phyloP scores from a whole-genome alignment of 2,113 vertebrate genomes.

The Lethenteron reissneri region DNA sequence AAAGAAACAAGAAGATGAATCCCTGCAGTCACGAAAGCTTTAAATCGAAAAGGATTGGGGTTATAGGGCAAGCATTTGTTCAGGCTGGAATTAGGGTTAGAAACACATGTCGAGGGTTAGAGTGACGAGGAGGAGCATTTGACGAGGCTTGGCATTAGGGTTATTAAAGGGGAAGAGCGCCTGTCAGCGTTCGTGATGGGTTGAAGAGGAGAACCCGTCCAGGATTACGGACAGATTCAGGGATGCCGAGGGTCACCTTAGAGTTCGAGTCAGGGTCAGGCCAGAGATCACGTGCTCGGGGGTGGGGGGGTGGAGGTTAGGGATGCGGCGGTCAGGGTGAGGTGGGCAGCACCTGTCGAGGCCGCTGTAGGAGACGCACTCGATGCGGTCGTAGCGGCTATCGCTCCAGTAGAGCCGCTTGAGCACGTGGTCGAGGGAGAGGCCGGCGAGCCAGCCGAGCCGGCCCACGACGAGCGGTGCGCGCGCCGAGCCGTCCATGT shows the following conservation, averaged over 20 bases:
- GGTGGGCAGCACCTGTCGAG: constrained; percentile 22
- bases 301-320: not conserved
- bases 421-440: constrained; percentile 25
- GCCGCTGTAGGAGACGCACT: constrained; percentile 27
- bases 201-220: not conserved
- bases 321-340: not conserved
- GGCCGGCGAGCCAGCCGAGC: constrained; percentile 23
- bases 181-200: not conserved
- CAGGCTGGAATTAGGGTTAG: too few species aligned
- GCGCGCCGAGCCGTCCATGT: constrained; percentile 30
- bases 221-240: not conserved
- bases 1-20: too few species aligned
- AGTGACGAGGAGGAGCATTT: too few species aligned
- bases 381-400: constrained; percentile 29
- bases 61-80: too few species aligned
- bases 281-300: not conserved
- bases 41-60: too few species aligned
- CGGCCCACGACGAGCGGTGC: constrained; percentile 21
- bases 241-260: not conserved
- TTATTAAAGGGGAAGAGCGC: not conserved
- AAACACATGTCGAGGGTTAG: too few species aligned
- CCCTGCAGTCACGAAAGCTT: too few species aligned
- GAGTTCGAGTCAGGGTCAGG: too few species aligned
- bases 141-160: too few species aligned
- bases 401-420: constrained; percentile 30